Conservation (phyloP, 2,888 invertebrate genomes). For the Griposia aprilina region DNA sequence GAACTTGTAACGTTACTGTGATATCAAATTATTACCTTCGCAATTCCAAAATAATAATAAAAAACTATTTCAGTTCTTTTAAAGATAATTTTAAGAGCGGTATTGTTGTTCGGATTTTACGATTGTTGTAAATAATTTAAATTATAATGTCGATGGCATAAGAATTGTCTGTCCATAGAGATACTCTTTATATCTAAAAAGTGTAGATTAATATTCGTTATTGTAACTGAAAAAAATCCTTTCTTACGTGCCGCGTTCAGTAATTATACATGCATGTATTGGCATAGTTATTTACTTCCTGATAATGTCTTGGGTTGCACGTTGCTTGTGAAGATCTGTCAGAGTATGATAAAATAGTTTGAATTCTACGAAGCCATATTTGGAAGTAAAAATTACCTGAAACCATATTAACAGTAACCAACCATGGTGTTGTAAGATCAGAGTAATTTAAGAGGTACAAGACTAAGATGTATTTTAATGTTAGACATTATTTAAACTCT, state of each 20-base stretch:
- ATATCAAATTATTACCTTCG: slow-evolving; percentile 79
- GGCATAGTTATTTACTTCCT: slow-evolving; percentile 21
- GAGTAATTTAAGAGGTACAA: slow-evolving; percentile 79
- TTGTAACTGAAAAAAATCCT: slow-evolving; percentile 55
- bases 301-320: slow-evolving; percentile 12
- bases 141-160: slow-evolving; percentile 77
- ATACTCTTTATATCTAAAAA: slow-evolving; percentile 73
- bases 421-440: slow-evolving; percentile 23
- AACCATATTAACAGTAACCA: slow-evolving; percentile 1
- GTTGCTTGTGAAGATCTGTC: neutral
- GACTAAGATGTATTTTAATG: slow-evolving; percentile 80
- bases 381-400: slow-evolving; percentile 17
- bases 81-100: slow-evolving; percentile 58
- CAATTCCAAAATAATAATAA: slow-evolving; percentile 68
- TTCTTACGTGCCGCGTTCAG: slow-evolving; percentile 37
- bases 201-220: slow-evolving; percentile 70
- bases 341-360: slow-evolving; percentile 5
- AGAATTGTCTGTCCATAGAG: slow-evolving; percentile 81
- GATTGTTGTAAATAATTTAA: slow-evolving; percentile 82
- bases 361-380: slow-evolving; percentile 14
- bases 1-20: slow-evolving; percentile 84
- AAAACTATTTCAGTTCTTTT: slow-evolving; percentile 55
- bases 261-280: slow-evolving; percentile 24
- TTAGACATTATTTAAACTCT: slow-evolving; percentile 69
- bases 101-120: slow-evolving; percentile 69